Evolutionary conservation across 2,797 vertebrate genomes (phyloP).

Genomic region (Odontamblyopus lacepedii): DNA sequence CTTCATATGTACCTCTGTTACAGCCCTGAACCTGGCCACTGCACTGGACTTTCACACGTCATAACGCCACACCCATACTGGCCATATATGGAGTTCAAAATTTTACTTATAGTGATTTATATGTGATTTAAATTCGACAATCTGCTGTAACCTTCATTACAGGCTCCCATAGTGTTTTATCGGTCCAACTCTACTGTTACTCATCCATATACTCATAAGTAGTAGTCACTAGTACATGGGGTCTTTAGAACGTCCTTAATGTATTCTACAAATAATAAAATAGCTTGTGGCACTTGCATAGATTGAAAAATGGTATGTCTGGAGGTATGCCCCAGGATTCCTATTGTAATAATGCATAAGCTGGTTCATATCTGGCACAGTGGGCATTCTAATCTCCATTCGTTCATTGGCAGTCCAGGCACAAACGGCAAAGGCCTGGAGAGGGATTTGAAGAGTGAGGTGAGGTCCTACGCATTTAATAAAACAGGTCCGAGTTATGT

Average conservation of each 20-base stretch:
- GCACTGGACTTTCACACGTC: no score
- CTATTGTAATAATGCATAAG: slow-evolving; percentile 14
- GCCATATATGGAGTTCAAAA: no score
- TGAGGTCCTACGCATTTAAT: background rate
- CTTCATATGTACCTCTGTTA: no score
- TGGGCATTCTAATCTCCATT: background rate
- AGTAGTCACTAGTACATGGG: background rate
- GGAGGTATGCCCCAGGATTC: slow-evolving; percentile 2
- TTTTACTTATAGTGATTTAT: no score
- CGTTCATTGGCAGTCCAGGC: background rate
- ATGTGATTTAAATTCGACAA: no score
- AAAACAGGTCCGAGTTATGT: background rate
- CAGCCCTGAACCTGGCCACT: no score
- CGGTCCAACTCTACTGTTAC: background rate
- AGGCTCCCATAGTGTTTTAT: no score
- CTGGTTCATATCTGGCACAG: background rate
- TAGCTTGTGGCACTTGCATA: no score
- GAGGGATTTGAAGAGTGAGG: background rate
- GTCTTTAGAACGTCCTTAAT: background rate
- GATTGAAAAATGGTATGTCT: background rate
- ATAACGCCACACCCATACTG: no score
- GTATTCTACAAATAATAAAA: slow-evolving; percentile 1
- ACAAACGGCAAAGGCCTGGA: background rate
- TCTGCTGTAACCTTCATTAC: no score
- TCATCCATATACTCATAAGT: background rate